Percentiles rank a stretch among this genome's conserved stretches.
Evolutionary conservation across 2,888 invertebrate genomes (phyloP).

Genomic region (Papilio gigon): DNA sequence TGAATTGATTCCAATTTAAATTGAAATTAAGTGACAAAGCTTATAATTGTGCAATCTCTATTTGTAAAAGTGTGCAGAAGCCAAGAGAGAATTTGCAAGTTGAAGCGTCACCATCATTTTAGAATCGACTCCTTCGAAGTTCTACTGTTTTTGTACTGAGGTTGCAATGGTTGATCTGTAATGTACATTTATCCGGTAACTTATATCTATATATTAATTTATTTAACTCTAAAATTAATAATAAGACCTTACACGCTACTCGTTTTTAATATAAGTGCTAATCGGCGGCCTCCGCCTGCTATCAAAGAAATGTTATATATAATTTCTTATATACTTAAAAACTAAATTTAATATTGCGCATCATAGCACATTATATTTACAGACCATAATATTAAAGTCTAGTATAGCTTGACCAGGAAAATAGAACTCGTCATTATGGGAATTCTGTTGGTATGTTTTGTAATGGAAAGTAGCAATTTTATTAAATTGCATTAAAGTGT

Average conservation of each 20-base stretch:
- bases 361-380: background rate
- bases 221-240: background rate
- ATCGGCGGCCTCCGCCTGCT: background rate
- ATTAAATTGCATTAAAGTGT: too few relatives aligned
- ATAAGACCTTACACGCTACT: background rate
- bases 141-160: constrained; percentile 14
- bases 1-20: too few relatives aligned
- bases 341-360: background rate
- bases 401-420: background rate
- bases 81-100: background rate
- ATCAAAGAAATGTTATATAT: background rate
- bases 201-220: background rate
- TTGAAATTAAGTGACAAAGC: too few relatives aligned
- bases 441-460: too few relatives aligned
- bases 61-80: background rate
- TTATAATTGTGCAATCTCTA: background rate
- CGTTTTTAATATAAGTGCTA: background rate
- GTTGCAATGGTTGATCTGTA: background rate
- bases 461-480: too few relatives aligned
- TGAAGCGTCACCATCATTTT: constrained; percentile 13
- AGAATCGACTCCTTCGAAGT: constrained; percentile 13
- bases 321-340: background rate
- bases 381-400: background rate
- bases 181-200: background rate
- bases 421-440: background rate